Percentiles rank a stretch among this genome's conserved stretches.
Evolutionary conservation across 2,113 vertebrate genomes (phyloP).

Genomic region (Campylomormyrus numenius): DNA sequence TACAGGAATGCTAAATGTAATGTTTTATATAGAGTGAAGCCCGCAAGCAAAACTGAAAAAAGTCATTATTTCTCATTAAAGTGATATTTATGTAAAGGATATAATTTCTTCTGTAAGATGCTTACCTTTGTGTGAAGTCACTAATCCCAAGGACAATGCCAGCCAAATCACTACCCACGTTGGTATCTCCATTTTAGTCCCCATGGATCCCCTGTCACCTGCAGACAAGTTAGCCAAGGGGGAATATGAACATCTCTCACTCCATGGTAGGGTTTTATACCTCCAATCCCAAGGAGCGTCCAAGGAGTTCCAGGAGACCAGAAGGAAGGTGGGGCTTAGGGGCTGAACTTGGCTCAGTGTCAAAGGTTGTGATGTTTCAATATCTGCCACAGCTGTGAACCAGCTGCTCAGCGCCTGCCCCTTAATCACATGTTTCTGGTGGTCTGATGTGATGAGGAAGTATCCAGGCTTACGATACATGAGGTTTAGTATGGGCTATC

Average conservation of each 20-base stretch:
- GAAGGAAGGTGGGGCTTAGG: constrained; percentile 12
- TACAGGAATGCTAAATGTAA: background rate
- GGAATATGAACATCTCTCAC: background rate
- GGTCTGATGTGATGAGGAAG: background rate
- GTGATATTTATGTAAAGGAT: background rate
- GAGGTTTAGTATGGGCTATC: background rate
- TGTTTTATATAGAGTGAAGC: background rate
- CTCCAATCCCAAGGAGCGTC: background rate
- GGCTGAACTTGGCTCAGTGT: constrained; percentile 10
- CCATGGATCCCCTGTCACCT: constrained; percentile 23
- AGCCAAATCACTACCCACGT: constrained; percentile 43
- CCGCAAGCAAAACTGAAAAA: background rate
- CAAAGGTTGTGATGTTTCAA: background rate
- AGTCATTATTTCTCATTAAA: background rate
- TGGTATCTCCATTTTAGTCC: constrained; percentile 28
- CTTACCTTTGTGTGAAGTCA: constrained; percentile 30
- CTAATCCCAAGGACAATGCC: constrained; percentile 30
- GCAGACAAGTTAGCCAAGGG: background rate
- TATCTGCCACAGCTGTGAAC: background rate
- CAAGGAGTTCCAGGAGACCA: background rate
- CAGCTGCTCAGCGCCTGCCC: background rate
- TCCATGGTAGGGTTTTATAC: constrained; percentile 13
- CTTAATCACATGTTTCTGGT: background rate
- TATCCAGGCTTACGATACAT: background rate
- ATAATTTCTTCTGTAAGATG: background rate